Base-by-base conservation (phyloP, 2,888 invertebrate genomes). In the Heliconius charithonia region DNA sequence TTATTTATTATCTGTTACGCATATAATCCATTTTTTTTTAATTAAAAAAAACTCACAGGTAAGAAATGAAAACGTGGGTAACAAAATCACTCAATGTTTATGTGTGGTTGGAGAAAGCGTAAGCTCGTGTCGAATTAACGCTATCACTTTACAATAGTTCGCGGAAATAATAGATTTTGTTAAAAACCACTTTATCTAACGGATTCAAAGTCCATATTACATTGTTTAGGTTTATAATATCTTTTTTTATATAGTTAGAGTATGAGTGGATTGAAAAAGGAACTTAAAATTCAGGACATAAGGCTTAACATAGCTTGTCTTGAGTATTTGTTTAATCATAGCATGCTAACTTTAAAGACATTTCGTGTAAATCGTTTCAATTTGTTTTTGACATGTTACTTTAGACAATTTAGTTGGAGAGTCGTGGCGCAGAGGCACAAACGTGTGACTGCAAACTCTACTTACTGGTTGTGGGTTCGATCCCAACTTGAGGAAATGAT, bases 91-190 rank as follows among this genome's bases (percentile, higher is more conserved):
- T 62, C 37, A 41, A 45, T 63, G 74, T 74, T 73, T 63, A n/a
- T 70, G 22, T 62, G 65, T 56, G 65, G 51, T 71, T 45, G 41
- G 77, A 66, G 77, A 77, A 72, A 77, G 77, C 66, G 77, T 65
- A 77, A 70, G 72, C 72, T 56, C 51, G 70, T 76, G 70, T 72
- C 72, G 51, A 77, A 72, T 72, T 77, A 72, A 77, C 72, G n/a
- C 66, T 72, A 72, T 77, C 51, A 72, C 77, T 45, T 45, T 71
- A 77, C 77, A 29, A 29, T 71, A 27, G 65, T 25, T 72, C 72
- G 25, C 45, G 51, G 45, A 72, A 45, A 25, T 66, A 70, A 29
- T 45, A 7, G 25, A 22, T 29, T 19, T 27, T 65, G 37, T 4
- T 25, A n/a, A 27, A 77, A 72, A 66, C 7, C 25, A 27, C 72